Conservation (phyloP, 2,113 vertebrate genomes). For the Chaetura pelagica region DNA sequence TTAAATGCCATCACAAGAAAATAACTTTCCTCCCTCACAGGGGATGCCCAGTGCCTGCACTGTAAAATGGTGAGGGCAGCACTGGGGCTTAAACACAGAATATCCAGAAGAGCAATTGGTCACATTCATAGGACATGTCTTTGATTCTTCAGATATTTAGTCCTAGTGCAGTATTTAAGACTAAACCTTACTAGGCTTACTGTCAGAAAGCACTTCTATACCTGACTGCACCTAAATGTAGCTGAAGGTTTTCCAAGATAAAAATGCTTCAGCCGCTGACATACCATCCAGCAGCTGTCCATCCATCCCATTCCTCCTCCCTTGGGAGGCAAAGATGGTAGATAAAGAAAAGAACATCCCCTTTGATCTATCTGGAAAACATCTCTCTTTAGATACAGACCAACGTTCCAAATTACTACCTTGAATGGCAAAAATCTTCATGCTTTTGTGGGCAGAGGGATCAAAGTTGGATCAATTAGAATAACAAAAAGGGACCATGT, state of each 20-base stretch:
- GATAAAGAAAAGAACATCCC: neutral
- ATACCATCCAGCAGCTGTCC: neutral
- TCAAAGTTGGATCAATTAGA: neutral
- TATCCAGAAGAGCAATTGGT: neutral
- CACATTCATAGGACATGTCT: neutral
- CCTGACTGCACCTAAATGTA: neutral
- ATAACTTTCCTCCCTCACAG: neutral
- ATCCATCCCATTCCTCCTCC: neutral
- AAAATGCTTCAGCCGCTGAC: neutral
- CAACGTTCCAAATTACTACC: neutral
- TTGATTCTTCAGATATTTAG: neutral
- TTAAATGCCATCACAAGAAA: neutral
- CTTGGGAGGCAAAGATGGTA: neutral
- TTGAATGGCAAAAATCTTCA: neutral
- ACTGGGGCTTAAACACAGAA: neutral
- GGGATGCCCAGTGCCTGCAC: neutral
- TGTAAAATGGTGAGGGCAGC: neutral
- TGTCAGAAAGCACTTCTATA: neutral
- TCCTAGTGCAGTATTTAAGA: neutral
- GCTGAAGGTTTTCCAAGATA: neutral
- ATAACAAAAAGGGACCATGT: neutral
- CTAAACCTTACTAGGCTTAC: neutral
- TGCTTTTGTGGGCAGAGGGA: neutral
- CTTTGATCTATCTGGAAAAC: neutral
- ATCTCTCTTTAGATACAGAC: neutral